phyloP scores from a whole-genome alignment of 92 coral and sea anemone genomes.

The Actinernus sp. region DNA sequence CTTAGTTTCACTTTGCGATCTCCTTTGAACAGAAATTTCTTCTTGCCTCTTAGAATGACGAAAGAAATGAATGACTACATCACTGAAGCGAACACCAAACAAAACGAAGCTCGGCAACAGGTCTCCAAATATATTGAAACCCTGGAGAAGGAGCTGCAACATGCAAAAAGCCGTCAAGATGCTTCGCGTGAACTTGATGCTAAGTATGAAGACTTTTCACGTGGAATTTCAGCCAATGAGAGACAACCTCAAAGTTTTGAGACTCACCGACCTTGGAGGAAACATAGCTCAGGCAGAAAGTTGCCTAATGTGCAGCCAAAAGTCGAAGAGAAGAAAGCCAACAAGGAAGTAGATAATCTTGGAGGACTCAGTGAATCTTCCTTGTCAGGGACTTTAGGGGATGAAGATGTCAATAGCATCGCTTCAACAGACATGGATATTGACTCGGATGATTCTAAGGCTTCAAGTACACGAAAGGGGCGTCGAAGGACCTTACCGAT shows the following conservation, averaged over 20 bases:
- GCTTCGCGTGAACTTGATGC: too few relatives aligned
- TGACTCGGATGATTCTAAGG: constrained; percentile 9
- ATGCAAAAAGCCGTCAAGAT: constrained; percentile 22
- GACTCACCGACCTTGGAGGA: background rate
- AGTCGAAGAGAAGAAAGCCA: background rate
- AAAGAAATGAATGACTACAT: constrained; percentile 73
- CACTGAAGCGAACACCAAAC: constrained; percentile 68
- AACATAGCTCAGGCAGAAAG: constrained; percentile 19
- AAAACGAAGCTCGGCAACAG: constrained; percentile 60
- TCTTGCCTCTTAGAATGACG: constrained; percentile 41
- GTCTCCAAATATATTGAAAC: constrained; percentile 55
- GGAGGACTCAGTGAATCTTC: constrained; percentile 20
- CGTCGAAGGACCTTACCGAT: constrained; percentile 28
- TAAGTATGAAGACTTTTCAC: too few relatives aligned
- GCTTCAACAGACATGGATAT: too few relatives aligned
- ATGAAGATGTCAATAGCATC: too few relatives aligned
- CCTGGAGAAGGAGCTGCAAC: constrained; percentile 59
- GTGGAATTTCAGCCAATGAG: too few relatives aligned
- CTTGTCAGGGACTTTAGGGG: constrained; percentile 11
- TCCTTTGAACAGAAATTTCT: background rate
- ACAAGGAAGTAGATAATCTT: background rate
- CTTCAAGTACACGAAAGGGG: constrained; percentile 18
- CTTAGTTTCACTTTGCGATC: background rate
- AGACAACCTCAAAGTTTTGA: background rate
- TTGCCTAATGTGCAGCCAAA: constrained; percentile 15